Evolutionary conservation across 37 sponge, comb jelly and placozoan genomes (phyloP).

Genomic region (Mnemiopsis leidyi): DNA sequence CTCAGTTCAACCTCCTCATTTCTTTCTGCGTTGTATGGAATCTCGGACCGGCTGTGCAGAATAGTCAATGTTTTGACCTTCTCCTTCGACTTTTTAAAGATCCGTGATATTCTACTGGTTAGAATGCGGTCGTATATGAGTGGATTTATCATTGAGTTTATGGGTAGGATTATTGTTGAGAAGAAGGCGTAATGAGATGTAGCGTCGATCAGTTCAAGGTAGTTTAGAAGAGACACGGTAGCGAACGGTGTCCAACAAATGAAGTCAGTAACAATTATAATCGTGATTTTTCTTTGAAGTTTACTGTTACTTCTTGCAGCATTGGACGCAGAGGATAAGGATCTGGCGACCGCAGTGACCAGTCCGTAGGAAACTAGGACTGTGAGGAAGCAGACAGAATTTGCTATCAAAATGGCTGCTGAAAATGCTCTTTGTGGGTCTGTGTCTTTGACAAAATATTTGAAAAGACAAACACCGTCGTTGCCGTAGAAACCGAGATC

Average conservation of each 20-base stretch:
- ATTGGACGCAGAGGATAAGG: background rate
- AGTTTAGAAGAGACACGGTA: background rate
- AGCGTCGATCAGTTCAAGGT: background rate
- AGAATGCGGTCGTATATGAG: background rate
- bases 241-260: slow-evolving; percentile 17
- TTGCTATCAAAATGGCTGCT: background rate
- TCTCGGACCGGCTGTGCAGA: background rate
- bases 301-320: background rate
- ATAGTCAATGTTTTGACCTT: background rate
- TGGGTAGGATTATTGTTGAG: background rate
- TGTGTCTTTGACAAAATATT: background rate
- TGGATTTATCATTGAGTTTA: slow-evolving; percentile 43
- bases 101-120: background rate
- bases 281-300: background rate
- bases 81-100: background rate
- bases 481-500: slow-evolving; percentile 3
- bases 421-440: slow-evolving; percentile 5
- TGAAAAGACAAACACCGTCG: background rate
- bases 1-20: background rate
- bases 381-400: background rate
- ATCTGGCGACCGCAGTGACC: background rate
- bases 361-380: background rate
- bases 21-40: background rate
- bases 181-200: background rate
- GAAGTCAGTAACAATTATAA: background rate